Conservation (phyloP, 1,140 invertebrate genomes). For the Diploscapter pachys region DNA sequence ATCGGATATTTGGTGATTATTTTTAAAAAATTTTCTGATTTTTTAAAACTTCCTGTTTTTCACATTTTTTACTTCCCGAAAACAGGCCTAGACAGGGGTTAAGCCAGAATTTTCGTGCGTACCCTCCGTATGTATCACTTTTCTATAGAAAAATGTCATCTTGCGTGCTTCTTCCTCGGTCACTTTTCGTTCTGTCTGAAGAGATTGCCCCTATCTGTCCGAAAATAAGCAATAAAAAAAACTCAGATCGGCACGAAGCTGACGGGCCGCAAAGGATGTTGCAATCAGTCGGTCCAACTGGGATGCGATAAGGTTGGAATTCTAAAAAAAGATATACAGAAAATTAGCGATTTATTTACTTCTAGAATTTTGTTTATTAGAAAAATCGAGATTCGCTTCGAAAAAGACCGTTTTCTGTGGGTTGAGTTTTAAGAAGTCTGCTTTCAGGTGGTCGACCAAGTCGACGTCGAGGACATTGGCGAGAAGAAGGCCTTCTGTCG, state of each 20-base stretch:
- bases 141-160: too few species aligned
- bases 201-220: too few species aligned
- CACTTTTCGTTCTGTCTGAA: too few species aligned
- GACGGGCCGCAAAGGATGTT: constrained; percentile 15
- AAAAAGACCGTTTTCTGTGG: background rate
- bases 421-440: too few species aligned
- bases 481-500: constrained; percentile 44
- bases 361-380: background rate
- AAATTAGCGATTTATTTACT: too few species aligned
- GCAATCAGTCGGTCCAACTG: constrained; percentile 21
- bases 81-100: background rate
- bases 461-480: constrained; percentile 43
- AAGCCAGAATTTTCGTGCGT: too few species aligned
- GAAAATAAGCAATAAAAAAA: too few species aligned
- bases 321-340: background rate
- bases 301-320: constrained; percentile 12
- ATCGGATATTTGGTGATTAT: constrained; percentile 34
- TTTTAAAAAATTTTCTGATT: background rate
- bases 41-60: too few species aligned
- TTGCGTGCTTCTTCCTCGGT: too few species aligned
- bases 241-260: constrained; percentile 26
- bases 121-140: too few species aligned
- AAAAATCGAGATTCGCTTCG: background rate
- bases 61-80: background rate
- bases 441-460: constrained; percentile 24